A percentile compares a stretch with the other conserved stretches of the same genome.
Conservation (phyloP, 2,113 vertebrate genomes). For the Uria aalge region DNA sequence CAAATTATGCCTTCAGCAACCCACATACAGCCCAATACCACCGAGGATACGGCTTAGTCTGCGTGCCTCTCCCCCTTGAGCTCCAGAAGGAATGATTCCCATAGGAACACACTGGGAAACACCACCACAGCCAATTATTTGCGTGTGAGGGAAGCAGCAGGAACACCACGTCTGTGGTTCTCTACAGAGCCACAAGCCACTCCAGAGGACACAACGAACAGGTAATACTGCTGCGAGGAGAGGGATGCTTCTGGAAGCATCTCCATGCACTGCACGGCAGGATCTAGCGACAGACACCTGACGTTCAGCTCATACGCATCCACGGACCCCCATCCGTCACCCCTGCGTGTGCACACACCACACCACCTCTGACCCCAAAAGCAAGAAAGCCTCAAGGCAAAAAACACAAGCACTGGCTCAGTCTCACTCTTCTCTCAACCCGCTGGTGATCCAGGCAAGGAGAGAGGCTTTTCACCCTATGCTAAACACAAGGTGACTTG, state of each 20-base stretch:
- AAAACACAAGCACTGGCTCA: background rate
- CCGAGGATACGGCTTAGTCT: background rate
- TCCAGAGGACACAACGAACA: background rate
- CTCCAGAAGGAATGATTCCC: background rate
- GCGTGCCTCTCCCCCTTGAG: background rate
- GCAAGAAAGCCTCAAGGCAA: background rate
- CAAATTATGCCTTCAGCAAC: background rate
- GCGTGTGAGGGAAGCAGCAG: background rate
- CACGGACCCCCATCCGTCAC: rapidly evolving
- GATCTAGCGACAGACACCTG: rapidly evolving
- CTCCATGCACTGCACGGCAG: rapidly evolving
- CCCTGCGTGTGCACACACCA: rapidly evolving
- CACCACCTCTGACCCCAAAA: background rate
- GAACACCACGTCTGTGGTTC: rapidly evolving
- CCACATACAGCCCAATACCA: background rate
- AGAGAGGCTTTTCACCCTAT: background rate
- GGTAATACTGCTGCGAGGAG: background rate
- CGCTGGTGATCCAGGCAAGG: rapidly evolving
- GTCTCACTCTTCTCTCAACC: background rate
- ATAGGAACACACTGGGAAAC: background rate
- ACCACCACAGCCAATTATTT: background rate
- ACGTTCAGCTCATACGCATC: background rate
- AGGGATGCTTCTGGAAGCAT: background rate
- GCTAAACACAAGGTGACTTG: background rate
- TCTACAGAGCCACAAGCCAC: background rate